Conservation (phyloP, 2,113 vertebrate genomes). For the Pseudopodoces humilis region DNA sequence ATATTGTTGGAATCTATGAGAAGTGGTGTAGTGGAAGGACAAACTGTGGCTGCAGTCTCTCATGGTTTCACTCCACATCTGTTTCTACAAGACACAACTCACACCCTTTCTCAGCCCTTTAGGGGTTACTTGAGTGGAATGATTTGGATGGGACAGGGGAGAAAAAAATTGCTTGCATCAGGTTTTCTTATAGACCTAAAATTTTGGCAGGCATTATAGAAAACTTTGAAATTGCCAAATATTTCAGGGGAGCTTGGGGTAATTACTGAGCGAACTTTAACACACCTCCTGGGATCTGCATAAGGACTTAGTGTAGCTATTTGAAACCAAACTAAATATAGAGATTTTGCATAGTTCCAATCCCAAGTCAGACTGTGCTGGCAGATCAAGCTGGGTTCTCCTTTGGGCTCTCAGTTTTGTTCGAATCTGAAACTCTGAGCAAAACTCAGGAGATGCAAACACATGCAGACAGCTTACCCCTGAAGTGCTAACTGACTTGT, state of each 20-base stretch:
- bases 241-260: background rate
- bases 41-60: background rate
- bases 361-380: background rate
- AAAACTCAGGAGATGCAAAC: constrained; percentile 32
- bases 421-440: constrained; percentile 8
- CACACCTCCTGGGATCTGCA: background rate
- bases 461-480: constrained; percentile 25
- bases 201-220: background rate
- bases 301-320: constrained; percentile 11
- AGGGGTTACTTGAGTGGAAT: background rate
- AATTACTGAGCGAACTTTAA: constrained; percentile 10
- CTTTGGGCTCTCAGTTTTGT: constrained; percentile 14
- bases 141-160: background rate
- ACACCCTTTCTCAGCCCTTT: background rate
- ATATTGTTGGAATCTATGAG: constrained; percentile 10
- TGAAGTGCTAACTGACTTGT: constrained; percentile 39
- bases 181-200: background rate
- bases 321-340: constrained; percentile 57
- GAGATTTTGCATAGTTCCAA: constrained; percentile 21
- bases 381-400: constrained; percentile 16
- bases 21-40: background rate
- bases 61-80: background rate
- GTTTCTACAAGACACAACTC: background rate
- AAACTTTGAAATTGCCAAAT: constrained; percentile 7
- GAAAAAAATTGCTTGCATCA: background rate